Evolutionary conservation across 2,797 vertebrate genomes (phyloP).

Genomic region (Lophius americanus): DNA sequence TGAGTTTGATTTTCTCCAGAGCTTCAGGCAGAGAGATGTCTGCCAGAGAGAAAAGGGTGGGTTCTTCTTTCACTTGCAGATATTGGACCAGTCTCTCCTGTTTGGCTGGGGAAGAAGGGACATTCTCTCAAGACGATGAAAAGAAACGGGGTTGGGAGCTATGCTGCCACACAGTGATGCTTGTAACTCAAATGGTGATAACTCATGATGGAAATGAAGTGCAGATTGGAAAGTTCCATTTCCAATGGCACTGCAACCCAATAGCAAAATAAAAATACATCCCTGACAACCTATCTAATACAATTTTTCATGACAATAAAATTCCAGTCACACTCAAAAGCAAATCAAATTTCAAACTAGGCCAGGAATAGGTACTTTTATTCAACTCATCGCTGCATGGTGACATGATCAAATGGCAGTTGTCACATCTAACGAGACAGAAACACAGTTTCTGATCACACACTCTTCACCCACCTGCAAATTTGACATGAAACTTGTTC

Average conservation of each 20-base stretch:
- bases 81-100: slow-evolving; percentile 59
- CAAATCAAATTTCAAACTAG: slow-evolving; percentile 9
- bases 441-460: slow-evolving; percentile 27
- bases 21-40: slow-evolving; percentile 49
- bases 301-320: slow-evolving; percentile 5
- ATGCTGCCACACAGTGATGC: slow-evolving; percentile 13
- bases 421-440: slow-evolving; percentile 12
- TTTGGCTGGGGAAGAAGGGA: slow-evolving; percentile 32
- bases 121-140: slow-evolving; percentile 41
- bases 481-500: slow-evolving; percentile 90
- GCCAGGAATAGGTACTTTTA: not conserved
- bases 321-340: slow-evolving; percentile 4
- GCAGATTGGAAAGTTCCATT: not conserved
- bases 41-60: slow-evolving; percentile 32
- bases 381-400: slow-evolving; percentile 28
- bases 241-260: slow-evolving; percentile 4
- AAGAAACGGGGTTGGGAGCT: slow-evolving; percentile 22
- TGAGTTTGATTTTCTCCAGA: slow-evolving; percentile 51
- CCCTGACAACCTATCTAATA: not conserved
- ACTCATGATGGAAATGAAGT: slow-evolving; percentile 1
- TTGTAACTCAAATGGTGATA: slow-evolving; percentile 18
- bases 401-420: slow-evolving; percentile 11
- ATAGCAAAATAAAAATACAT: slow-evolving; percentile 14
- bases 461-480: slow-evolving; percentile 81
- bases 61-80: slow-evolving; percentile 41